Base-by-base conservation (phyloP, 2,888 invertebrate genomes). In the Atethmia centrago region DNA sequence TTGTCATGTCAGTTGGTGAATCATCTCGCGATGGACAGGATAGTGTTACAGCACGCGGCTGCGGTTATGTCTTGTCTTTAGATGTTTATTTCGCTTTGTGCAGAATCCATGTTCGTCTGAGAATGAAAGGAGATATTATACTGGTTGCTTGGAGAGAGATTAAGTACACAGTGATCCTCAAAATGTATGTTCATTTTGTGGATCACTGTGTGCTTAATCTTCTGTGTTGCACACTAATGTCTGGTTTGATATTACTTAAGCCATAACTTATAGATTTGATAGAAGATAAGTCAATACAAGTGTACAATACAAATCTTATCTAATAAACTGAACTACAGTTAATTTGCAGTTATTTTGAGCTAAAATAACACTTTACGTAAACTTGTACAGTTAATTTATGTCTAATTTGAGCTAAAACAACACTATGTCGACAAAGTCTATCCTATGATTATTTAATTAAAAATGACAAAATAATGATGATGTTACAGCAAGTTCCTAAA, bases 21-120 rank as follows among this genome's bases (percentile, higher is more conserved):
- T 84, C 84, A 84, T 74, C 68, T 55, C 55, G 28, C 45, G 47
- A 64, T 58, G 61, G 19, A 55, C 47, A 4, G 67, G 74, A 73
- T 85, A 71, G 63, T 45, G 66, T 85, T 81, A 64, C 85, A 65
- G 56, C 58, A 61, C 63, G 72, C 63, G 77, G 70, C 73, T 83
- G 83, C 66, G 85, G 83, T 85, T 70, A 28, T 45, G 42, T 40
- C 36, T 28, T 16, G 28, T 59, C 69, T 64, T 66, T 42, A 65
- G 3, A 62, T n/a, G 21, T 21, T 31, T 56, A 47, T 53, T 42
- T 31, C 56, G 28, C 25, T 61, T 53, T 28, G 40, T 31, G 28
- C 36, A 45, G 25, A 55, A 49, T 45, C 63, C 42, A 51, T 64
- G 63, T 49, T 61, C 47, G 36, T 42, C 28, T 40, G 25, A 47